phyloP scores from a whole-genome alignment of 2,888 invertebrate genomes.

The Nomada fucata region DNA sequence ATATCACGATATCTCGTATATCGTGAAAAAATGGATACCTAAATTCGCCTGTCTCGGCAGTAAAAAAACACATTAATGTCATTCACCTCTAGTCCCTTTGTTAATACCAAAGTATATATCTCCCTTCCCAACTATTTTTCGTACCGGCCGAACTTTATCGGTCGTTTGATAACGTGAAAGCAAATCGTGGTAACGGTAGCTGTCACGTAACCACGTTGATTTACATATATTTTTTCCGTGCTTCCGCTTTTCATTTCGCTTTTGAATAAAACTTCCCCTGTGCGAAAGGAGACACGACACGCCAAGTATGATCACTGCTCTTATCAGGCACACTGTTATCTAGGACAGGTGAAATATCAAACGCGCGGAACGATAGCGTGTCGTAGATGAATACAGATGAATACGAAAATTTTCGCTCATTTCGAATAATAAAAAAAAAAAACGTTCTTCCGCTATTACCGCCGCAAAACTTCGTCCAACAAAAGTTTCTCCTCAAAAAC shows the following conservation, averaged over 20 bases:
- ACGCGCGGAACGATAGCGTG: slow-evolving; percentile 25
- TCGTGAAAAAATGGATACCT: neutral
- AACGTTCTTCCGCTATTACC: neutral
- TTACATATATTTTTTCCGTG: neutral
- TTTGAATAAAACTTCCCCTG: slow-evolving; percentile 11
- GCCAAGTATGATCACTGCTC: slow-evolving; percentile 39
- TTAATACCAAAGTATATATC: neutral
- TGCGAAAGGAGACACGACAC: slow-evolving; percentile 32
- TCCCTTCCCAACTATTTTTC: too few relatives aligned
- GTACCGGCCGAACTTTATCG: slow-evolving; percentile 21
- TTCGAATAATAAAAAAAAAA: neutral
- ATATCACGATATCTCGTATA: too few relatives aligned
- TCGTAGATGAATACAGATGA: slow-evolving; percentile 28
- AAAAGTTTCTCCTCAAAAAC: slow-evolving; percentile 1
- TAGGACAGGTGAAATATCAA: slow-evolving; percentile 46
- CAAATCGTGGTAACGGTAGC: slow-evolving; percentile 28
- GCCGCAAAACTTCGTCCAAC: neutral
- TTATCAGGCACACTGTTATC: slow-evolving; percentile 32
- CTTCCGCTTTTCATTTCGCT: neutral
- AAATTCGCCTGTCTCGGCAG: too few relatives aligned
- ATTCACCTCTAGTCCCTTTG: too few relatives aligned
- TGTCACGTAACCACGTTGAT: slow-evolving; percentile 9
- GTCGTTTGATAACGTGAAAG: slow-evolving; percentile 13
- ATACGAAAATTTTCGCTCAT: neutral
- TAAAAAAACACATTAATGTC: neutral